Base-by-base conservation (phyloP, 2,888 invertebrate genomes). In the Coecobrya sp. region DNA sequence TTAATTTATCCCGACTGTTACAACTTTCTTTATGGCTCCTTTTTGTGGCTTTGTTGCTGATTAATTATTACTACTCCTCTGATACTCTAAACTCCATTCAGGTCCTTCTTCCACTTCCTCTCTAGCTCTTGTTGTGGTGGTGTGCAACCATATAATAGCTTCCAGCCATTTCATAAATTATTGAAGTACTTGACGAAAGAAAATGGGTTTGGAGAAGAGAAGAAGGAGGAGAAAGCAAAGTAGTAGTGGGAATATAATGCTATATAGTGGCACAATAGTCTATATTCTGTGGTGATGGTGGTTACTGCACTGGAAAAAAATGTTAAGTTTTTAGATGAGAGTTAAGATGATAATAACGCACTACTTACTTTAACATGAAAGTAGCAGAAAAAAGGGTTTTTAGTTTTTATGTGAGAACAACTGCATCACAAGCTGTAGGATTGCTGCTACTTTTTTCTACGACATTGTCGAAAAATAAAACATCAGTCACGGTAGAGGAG, bases 131-230 rank as follows among this genome's bases (percentile, higher is more conserved):
- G 76, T 84, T 76, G 76, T 76, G 76, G 76, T 76, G 76, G 73
- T 76, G 73, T 49, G 49, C 49, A 59, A 76, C 85, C 86, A 76
- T 76, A 76, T 90, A 90, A 90, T 90, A 59, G 84, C 85, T 86
- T 62, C 11, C 70, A 90, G 86, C 90, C 85, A 90, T 90, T 90
- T 90, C 90, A 90, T 90, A 90, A 90, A 90, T 90, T 90, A 90
- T 90, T 90, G 85, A 90, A 85, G 65, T 65, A 79, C 90, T 86
- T 86, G 90, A 90, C 90, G 90, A 85, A 90, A 85, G 86, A 65
- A 87, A 85, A 85, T 73, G 85, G 73, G 8, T 89, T 55, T 65
- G 25, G 65, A 85, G 25, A 0, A 25, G 45, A 42, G 16, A 11
- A 45, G 36, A 36, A 30, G 73, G 70, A 73, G 89, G 25, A 62